A percentile compares a stretch with the other conserved stretches of the same genome.
These are phyloP conservation scores for Thalassophryne amazonica DNA, from an alignment of 2,797 vertebrate species.

Conservation along the genomic window DNA sequence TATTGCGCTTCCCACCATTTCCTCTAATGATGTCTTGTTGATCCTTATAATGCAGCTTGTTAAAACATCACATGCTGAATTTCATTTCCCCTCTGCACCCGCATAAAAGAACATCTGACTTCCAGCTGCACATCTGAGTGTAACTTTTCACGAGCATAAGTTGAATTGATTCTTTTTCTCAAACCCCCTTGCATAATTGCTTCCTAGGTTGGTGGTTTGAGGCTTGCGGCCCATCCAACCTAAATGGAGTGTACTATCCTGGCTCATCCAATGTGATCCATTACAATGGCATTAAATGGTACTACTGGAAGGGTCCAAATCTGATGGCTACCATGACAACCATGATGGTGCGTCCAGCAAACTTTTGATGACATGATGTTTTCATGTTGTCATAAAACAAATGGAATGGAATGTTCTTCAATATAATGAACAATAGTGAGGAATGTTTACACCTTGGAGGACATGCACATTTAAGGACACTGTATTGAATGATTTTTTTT, in stretches of 20 bases:
- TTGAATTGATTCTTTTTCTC: slow-evolving; percentile 39
- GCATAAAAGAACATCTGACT: slow-evolving; percentile 50
- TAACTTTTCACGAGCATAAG: slow-evolving; percentile 37
- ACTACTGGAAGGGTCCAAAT: slow-evolving; percentile 86
- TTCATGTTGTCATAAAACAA: neutral
- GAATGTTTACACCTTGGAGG: slow-evolving; percentile 3
- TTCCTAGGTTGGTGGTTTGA: slow-evolving; percentile 82
- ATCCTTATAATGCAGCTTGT: slow-evolving; percentile 12
- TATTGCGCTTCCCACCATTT: slow-evolving; percentile 22
- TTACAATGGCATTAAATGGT: slow-evolving; percentile 87
- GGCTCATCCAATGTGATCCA: slow-evolving; percentile 71
- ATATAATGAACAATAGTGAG: slow-evolving; percentile 8
- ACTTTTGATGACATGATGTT: slow-evolving; percentile 58
- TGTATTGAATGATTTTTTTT: too few relatives aligned
- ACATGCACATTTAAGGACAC: neutral
- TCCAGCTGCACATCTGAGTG: slow-evolving; percentile 33
- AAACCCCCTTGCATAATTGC: slow-evolving; percentile 30
- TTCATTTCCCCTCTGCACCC: slow-evolving; percentile 38
- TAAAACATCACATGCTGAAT: slow-evolving; percentile 43
- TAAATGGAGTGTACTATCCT: slow-evolving; percentile 83
- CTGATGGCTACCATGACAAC: slow-evolving; percentile 74
- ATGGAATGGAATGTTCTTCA: neutral
- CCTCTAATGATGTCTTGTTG: neutral
- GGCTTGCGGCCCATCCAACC: slow-evolving; percentile 83
- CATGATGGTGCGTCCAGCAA: slow-evolving; percentile 83